These are phyloP conservation scores for Adela reaumurella DNA, from an alignment of 2,888 invertebrate genomes.

Conservation along the genomic window DNA sequence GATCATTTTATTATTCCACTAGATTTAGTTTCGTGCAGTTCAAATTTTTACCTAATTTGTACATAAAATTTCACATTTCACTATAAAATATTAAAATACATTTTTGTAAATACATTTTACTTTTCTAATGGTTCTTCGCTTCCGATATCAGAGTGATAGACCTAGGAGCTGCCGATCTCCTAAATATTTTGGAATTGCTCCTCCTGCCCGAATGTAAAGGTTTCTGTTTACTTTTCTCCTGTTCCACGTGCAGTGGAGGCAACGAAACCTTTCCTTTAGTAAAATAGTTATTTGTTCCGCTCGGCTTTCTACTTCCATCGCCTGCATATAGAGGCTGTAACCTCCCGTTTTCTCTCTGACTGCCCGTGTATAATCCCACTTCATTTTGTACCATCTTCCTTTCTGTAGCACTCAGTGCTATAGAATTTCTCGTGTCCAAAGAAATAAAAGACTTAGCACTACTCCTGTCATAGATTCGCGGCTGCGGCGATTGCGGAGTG, in stretches of 20 bases:
- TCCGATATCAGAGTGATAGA: neutral
- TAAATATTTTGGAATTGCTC: neutral
- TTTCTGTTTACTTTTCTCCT: slow-evolving; percentile 32
- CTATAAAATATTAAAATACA: slow-evolving; percentile 7
- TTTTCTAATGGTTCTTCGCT: neutral
- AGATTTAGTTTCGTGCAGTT: too few species aligned
- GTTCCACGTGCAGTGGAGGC: slow-evolving; percentile 40
- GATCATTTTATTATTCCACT: too few species aligned
- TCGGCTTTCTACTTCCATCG: slow-evolving; percentile 21
- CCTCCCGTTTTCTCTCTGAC: slow-evolving; percentile 31
- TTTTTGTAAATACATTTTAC: slow-evolving; percentile 11
- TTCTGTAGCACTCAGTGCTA: slow-evolving; percentile 30
- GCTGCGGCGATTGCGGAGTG: slow-evolving; percentile 39
- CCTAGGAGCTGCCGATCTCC: neutral
- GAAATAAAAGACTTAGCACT: slow-evolving; percentile 49
- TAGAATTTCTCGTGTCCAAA: slow-evolving; percentile 33
- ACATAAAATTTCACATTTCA: slow-evolving; percentile 14
- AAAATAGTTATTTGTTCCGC: slow-evolving; percentile 23
- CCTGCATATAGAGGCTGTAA: slow-evolving; percentile 35
- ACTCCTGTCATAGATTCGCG: slow-evolving; percentile 34
- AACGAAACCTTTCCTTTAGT: slow-evolving; percentile 41
- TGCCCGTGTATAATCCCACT: slow-evolving; percentile 35
- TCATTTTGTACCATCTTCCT: slow-evolving; percentile 24
- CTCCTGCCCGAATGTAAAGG: slow-evolving; percentile 26
- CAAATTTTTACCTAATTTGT: slow-evolving; percentile 9